Evolutionary conservation across 2,888 invertebrate genomes (phyloP).

Genomic region (Tricholauxania praeusta): DNA sequence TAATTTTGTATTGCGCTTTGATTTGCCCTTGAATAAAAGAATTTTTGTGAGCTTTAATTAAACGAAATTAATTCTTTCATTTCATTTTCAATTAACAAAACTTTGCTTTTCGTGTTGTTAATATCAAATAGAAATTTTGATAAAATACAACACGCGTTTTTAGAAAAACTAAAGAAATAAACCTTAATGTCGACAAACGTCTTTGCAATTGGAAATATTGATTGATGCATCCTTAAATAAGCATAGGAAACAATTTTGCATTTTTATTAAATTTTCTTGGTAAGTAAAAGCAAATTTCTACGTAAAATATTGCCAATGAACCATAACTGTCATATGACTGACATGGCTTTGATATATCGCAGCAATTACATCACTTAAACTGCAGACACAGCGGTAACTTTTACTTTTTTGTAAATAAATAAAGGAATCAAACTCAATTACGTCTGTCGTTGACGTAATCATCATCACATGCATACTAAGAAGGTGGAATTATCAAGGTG

Average conservation of each 20-base stretch:
- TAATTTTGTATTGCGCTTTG: too few relatives aligned
- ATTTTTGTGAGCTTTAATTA: too few relatives aligned
- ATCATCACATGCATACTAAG: background rate
- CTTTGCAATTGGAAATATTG: background rate
- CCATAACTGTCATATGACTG: conserved; percentile 9
- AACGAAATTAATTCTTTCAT: too few relatives aligned
- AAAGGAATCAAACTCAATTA: conserved; percentile 14
- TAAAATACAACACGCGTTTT: too few relatives aligned
- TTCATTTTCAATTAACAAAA: too few relatives aligned
- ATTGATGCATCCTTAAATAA: background rate
- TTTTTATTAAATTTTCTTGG: background rate
- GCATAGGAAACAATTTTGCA: background rate
- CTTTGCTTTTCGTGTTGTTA: too few relatives aligned
- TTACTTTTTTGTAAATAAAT: conserved; percentile 9
- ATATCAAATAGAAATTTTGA: too few relatives aligned
- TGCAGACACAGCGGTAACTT: conserved; percentile 3
- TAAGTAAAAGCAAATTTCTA: background rate
- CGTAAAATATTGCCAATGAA: background rate
- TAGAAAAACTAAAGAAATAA: too few relatives aligned
- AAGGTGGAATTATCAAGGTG: too few relatives aligned
- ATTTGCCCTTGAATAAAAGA: too few relatives aligned
- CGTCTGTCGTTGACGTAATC: background rate
- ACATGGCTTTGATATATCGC: conserved; percentile 21
- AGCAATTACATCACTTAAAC: conserved; percentile 16
- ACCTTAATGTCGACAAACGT: too few relatives aligned